A percentile compares a stretch with the other conserved stretches of the same genome.
Conservation (phyloP, 2,888 invertebrate species). For the Drosophila borborema region DNA sequence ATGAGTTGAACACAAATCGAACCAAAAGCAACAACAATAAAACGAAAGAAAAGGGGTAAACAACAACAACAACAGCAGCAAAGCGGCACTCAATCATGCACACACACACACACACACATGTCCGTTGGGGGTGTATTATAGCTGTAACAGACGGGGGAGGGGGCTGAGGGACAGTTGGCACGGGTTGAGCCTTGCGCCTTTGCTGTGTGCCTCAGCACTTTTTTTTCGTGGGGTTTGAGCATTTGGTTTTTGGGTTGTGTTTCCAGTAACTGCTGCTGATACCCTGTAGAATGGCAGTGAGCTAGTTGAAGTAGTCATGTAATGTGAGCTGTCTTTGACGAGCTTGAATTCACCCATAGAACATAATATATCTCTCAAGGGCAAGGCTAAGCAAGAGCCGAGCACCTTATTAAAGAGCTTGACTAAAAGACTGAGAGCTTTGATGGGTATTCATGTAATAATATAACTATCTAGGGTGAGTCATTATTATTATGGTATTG, state of each 20-base stretch:
- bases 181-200: conserved; percentile 38
- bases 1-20: conserved; percentile 80
- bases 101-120: conserved; percentile 44
- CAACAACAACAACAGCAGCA: conserved; percentile 39
- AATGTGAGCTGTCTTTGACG: background rate
- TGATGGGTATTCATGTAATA: too few relatives aligned
- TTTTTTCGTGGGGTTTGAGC: conserved; percentile 7
- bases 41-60: conserved; percentile 51
- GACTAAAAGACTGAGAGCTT: too few relatives aligned
- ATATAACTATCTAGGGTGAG: too few relatives aligned
- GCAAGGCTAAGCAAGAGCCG: too few relatives aligned
- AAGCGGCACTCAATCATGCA: conserved; percentile 73
- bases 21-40: conserved; percentile 40
- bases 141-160: conserved; percentile 1
- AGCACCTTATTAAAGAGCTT: background rate
- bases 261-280: background rate
- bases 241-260: conserved; percentile 2
- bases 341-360: background rate
- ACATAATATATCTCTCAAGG: background rate
- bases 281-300: background rate
- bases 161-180: background rate
- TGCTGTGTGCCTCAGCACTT: conserved; percentile 29
- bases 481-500: too few relatives aligned
- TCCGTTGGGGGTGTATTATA: conserved; percentile 35
- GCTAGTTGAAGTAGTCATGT: background rate